phyloP scores from a whole-genome alignment of 2,113 vertebrate genomes.

The Parus major region DNA sequence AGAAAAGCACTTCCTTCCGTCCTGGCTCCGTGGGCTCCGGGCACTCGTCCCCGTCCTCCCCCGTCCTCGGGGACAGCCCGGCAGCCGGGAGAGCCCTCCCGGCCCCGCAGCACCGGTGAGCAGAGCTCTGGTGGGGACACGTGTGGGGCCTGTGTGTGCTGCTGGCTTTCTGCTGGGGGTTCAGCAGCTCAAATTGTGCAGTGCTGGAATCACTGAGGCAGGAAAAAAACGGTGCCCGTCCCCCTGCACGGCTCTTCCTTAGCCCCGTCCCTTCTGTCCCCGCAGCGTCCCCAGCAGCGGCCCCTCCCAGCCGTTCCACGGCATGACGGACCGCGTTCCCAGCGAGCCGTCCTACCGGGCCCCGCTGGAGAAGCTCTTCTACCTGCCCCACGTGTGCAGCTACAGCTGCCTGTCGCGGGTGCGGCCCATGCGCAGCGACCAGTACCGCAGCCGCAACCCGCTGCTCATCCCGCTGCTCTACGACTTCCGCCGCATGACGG shows the following conservation, averaged over 20 bases:
- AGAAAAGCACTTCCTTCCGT: conserved; percentile 92
- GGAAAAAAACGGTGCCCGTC: not conserved
- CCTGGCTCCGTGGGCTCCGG: conserved; percentile 76
- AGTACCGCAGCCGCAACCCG: conserved; percentile 89
- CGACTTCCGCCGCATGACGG: conserved; percentile 94
- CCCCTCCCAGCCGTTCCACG: not conserved
- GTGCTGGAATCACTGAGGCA: accelerated
- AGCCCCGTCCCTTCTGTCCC: accelerated
- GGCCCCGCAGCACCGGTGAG: conserved; percentile 61
- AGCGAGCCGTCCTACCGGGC: conserved; percentile 87
- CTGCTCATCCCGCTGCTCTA: conserved; percentile 91
- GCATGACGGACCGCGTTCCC: conserved; percentile 80
- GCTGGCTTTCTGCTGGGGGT: not conserved
- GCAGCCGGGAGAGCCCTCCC: not conserved
- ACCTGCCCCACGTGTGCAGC: conserved; percentile 87
- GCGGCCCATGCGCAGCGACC: conserved; percentile 72
- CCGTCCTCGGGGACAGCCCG: conserved; percentile 43
- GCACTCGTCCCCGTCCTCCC: conserved; percentile 61
- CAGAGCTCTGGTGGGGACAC: accelerated
- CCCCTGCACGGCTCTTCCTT: accelerated
- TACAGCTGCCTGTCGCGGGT: conserved; percentile 84
- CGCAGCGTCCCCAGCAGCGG: accelerated
- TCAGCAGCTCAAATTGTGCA: accelerated
- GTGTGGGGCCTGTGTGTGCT: no score
- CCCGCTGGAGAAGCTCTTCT: conserved; percentile 93